Evolutionary conservation across 2,797 vertebrate species (phyloP).

Genomic region (Gymnopithys bicolor): DNA sequence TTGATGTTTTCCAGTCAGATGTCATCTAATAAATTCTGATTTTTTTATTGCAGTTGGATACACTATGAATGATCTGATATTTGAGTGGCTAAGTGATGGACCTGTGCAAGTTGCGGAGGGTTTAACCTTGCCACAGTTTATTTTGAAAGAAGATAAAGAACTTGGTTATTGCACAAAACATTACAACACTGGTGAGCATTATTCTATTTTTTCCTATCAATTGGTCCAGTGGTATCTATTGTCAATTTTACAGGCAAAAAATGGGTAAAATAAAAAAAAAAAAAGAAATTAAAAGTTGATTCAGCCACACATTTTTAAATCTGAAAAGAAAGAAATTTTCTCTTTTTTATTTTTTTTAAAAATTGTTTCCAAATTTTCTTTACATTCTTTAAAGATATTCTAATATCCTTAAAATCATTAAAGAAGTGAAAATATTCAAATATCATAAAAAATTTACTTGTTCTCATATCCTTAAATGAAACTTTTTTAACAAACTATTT

Average conservation of each 20-base stretch:
- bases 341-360: not conserved
- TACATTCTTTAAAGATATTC: not conserved
- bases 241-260: not conserved
- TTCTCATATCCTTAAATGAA: not conserved
- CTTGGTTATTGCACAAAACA: constrained; percentile 98
- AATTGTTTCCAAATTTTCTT: not conserved
- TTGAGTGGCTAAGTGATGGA: constrained; percentile 93
- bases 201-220: not conserved
- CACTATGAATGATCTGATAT: constrained; percentile 98
- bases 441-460: not conserved
- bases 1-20: not conserved
- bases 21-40: constrained; percentile 32
- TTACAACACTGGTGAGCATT: constrained; percentile 92
- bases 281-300: not conserved
- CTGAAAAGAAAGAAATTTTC: not conserved
- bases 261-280: not conserved
- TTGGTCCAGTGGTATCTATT: not conserved
- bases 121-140: constrained; percentile 95
- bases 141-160: constrained; percentile 95
- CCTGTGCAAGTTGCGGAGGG: constrained; percentile 97
- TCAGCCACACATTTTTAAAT: not conserved
- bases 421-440: not conserved
- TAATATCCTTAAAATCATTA: not conserved
- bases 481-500: not conserved
- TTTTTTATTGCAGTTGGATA: constrained; percentile 89